phyloP scores from a whole-genome alignment of 1,140 invertebrate species.

The Sarcophaga bullata region DNA sequence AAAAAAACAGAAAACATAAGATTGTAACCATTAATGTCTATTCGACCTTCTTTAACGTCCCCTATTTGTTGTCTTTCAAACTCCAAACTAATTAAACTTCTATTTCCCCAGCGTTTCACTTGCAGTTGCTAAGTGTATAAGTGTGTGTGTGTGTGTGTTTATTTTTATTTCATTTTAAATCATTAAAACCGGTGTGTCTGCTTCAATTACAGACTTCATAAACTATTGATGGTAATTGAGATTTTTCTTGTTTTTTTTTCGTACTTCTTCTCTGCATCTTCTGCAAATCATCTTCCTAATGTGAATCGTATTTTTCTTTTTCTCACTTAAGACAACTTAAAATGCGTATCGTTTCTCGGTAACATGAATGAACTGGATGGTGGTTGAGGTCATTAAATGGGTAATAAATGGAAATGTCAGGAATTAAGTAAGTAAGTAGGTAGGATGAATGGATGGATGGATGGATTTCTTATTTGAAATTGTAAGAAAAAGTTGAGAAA shows the following conservation, averaged over 20 bases:
- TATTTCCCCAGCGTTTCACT: not conserved
- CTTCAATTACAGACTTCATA: constrained; percentile 36
- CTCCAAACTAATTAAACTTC: not conserved
- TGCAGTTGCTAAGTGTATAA: too few relatives aligned
- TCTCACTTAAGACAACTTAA: not conserved
- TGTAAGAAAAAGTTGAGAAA: not conserved
- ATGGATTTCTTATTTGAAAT: not conserved
- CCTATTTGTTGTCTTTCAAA: not conserved
- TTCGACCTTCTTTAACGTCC: too few relatives aligned
- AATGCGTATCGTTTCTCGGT: not conserved
- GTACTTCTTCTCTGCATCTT: too few relatives aligned
- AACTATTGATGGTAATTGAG: constrained; percentile 37
- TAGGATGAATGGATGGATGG: too few relatives aligned
- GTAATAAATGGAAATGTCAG: constrained; percentile 31
- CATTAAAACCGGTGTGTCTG: constrained; percentile 31
- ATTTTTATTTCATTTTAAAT: constrained; percentile 2
- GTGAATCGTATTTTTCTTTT: not conserved
- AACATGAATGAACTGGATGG: not conserved
- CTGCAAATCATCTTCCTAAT: not conserved
- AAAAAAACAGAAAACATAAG: too few relatives aligned
- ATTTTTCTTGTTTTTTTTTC: constrained; percentile 11
- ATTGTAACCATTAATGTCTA: too few relatives aligned
- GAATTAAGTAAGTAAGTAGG: constrained; percentile 24
- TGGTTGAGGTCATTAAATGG: constrained; percentile 28
- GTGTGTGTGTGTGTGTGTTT: not conserved